Conservation (phyloP, 2,113 vertebrate species). For the Colaptes auratus region DNA sequence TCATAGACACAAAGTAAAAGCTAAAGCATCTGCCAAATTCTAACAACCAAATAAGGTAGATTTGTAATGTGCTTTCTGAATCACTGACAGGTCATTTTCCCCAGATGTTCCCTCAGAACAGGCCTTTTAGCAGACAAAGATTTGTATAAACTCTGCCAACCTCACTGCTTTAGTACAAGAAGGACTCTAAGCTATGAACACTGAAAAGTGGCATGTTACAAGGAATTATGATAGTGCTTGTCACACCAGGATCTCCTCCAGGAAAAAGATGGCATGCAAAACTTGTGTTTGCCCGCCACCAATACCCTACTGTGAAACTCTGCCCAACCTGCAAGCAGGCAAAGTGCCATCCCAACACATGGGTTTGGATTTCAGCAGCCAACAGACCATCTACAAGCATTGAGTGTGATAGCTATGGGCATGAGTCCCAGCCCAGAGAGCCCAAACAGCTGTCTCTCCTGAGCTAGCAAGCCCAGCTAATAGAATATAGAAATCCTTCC, state of each 20-base stretch:
- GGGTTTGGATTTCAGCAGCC: constrained; percentile 67
- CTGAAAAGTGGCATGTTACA: neutral
- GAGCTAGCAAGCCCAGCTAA: constrained; percentile 37
- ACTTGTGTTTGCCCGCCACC: constrained; percentile 50
- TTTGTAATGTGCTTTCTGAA: neutral
- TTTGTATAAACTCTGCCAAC: neutral
- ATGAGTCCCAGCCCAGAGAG: constrained; percentile 65
- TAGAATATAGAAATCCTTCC: constrained; percentile 15
- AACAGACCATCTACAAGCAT: constrained; percentile 71
- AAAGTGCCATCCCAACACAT: constrained; percentile 67
- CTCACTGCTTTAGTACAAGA: neutral
- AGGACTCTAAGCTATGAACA: neutral
- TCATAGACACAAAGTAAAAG: neutral
- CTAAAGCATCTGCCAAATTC: neutral
- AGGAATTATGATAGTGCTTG: neutral
- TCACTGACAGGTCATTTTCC: neutral
- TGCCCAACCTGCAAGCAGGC: constrained; percentile 60
- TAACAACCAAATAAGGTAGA: neutral
- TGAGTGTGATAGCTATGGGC: constrained; percentile 62
- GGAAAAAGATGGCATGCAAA: constrained; percentile 53
- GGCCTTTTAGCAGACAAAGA: neutral
- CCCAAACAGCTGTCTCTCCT: constrained; percentile 50
- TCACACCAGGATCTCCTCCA: constrained; percentile 46
- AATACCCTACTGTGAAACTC: constrained; percentile 42
- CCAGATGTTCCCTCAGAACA: neutral